These are phyloP conservation scores for Asobara japonica DNA, from an alignment of 1,140 invertebrate species.

Conservation along the genomic window DNA sequence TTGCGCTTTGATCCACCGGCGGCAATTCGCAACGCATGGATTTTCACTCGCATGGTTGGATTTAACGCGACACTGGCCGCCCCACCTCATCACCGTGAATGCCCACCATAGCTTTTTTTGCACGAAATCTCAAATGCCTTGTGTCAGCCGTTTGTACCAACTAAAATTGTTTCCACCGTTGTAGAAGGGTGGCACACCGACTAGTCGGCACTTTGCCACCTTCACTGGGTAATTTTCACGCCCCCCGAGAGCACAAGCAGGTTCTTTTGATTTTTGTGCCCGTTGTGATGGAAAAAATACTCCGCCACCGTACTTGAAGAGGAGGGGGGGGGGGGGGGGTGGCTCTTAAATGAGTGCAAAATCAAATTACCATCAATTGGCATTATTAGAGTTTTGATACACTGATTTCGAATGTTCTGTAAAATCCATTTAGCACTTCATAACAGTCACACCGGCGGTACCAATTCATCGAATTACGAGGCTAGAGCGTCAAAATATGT, in stretches of 20 bases:
- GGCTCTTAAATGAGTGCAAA: no score
- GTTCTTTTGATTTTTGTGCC: background rate
- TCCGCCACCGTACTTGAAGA: no score
- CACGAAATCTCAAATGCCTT: background rate
- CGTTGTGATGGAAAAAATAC: background rate
- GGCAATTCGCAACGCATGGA: constrained; percentile 37
- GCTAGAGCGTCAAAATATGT: background rate
- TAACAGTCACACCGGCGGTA: no score
- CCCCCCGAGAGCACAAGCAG: background rate
- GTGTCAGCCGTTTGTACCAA: constrained; percentile 26
- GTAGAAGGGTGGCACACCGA: constrained; percentile 21
- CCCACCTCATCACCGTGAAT: background rate
- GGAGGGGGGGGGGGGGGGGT: no score
- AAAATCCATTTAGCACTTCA: no score
- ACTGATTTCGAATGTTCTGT: no score
- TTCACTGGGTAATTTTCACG: constrained; percentile 21
- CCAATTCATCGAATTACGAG: background rate
- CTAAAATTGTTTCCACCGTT: constrained; percentile 21
- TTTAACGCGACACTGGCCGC: constrained; percentile 25
- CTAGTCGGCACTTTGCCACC: constrained; percentile 11
- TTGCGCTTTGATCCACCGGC: constrained; percentile 38
- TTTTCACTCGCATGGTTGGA: constrained; percentile 39
- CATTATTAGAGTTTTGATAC: no score
- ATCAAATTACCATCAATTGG: no score
- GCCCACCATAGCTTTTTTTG: background rate